Conservation (phyloP, 1,140 invertebrate genomes). For the Campoletis sonorensis region DNA sequence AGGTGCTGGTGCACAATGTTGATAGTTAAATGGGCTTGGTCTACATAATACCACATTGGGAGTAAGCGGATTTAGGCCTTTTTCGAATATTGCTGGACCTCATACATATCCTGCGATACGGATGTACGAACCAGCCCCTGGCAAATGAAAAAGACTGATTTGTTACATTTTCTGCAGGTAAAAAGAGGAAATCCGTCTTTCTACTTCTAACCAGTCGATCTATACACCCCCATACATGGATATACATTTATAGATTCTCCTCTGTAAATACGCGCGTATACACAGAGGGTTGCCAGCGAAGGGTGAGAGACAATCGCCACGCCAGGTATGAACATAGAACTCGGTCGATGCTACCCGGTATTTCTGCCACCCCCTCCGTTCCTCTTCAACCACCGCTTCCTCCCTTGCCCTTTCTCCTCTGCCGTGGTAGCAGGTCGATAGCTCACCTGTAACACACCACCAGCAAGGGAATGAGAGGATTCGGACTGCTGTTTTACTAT, state of each 20-base stretch:
- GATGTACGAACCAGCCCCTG: too few species aligned
- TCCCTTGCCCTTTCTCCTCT: not conserved
- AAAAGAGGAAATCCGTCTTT: not conserved
- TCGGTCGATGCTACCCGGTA: conserved; percentile 76
- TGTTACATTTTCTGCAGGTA: too few species aligned
- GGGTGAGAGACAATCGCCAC: conserved; percentile 47
- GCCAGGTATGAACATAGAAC: conserved; percentile 67
- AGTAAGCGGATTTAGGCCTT: too few species aligned
- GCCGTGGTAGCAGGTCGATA: conserved; percentile 70
- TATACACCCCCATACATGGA: not conserved
- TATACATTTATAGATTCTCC: not conserved
- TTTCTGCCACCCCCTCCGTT: conserved; percentile 67
- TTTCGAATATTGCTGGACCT: too few species aligned
- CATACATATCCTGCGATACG: too few species aligned
- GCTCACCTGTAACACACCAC: conserved; percentile 70
- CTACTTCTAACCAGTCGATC: not conserved
- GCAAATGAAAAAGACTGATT: too few species aligned
- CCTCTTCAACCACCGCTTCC: conserved; percentile 51
- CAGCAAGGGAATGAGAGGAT: conserved; percentile 38
- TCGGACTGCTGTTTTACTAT: conserved; percentile 21
- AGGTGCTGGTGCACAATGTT: not conserved
- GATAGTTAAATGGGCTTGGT: not conserved
- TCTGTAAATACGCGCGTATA: not conserved
- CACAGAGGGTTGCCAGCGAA: conserved; percentile 48
- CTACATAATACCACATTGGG: not conserved